A percentile compares a stretch with the other conserved stretches of the same genome.
Evolutionary conservation across 2,113 vertebrate genomes (phyloP).

Genomic region (Cephalopterus ornatus): DNA sequence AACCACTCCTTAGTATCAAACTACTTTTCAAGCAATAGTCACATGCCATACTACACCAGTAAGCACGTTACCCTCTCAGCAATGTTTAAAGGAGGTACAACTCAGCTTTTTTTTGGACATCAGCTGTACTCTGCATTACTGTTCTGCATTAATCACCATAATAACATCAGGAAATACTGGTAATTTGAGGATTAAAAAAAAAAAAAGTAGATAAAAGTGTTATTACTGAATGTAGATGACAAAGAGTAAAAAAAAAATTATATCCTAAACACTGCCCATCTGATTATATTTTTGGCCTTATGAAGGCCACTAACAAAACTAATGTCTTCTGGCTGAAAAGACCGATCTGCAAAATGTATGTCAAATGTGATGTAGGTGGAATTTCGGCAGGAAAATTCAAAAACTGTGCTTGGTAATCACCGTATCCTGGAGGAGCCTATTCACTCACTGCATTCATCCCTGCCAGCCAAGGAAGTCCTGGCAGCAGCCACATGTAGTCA

Average conservation of each 20-base stretch:
- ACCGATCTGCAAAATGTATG: not conserved
- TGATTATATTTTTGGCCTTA: not conserved
- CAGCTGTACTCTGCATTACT: not conserved
- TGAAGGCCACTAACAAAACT: not conserved
- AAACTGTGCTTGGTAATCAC: not conserved
- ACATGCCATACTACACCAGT: not conserved
- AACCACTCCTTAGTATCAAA: not conserved
- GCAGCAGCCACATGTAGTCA: fast-evolving
- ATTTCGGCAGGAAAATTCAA: not conserved
- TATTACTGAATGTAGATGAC: not conserved
- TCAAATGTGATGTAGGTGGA: not conserved
- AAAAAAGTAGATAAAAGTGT: not conserved
- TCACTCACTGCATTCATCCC: not conserved
- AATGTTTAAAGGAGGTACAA: not conserved
- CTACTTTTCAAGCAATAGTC: not conserved
- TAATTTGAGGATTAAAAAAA: not conserved
- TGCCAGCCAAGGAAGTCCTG: not conserved
- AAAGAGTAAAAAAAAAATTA: not conserved
- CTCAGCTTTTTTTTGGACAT: not conserved
- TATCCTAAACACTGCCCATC: not conserved
- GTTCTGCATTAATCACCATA: not conserved
- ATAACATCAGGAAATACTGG: not conserved
- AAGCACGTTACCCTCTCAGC: not conserved
- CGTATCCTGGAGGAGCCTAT: not conserved
- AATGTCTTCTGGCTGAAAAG: not conserved